Evolutionary conservation across 1,140 invertebrate species (phyloP).

Genomic region (Lysiphlebus fabarum): DNA sequence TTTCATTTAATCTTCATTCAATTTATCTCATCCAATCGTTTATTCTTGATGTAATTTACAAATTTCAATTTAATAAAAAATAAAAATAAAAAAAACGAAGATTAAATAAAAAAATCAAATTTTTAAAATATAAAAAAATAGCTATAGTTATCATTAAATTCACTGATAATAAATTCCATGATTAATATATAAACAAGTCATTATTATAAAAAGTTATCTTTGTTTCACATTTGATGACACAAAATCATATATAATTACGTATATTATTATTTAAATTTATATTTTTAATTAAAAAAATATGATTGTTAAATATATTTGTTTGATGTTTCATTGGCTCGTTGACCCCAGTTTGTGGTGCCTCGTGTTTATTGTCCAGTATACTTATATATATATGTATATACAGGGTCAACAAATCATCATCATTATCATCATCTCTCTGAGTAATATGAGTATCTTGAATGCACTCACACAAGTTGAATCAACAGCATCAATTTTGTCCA

Average conservation of each 20-base stretch:
- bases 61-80: not conserved
- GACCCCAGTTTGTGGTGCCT: conserved; percentile 12
- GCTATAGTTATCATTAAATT: no score
- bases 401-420: no score
- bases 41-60: not conserved
- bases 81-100: not conserved
- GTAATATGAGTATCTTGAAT: no score
- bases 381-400: no score
- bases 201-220: not conserved
- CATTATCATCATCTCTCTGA: no score
- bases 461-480: no score
- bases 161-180: no score
- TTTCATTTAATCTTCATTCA: not conserved
- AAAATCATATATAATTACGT: not conserved
- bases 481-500: no score
- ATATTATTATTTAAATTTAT: conserved; percentile 2
- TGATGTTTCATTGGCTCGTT: conserved; percentile 12
- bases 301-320: not conserved
- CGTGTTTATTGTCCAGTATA: not conserved
- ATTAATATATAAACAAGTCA: no score
- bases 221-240: conserved; percentile 2
- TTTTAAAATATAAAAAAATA: no score
- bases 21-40: no score
- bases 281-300: not conserved
- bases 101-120: no score